Evolutionary conservation across 2,888 invertebrate species (phyloP).

Genomic region (Yponomeuta sedellus): DNA sequence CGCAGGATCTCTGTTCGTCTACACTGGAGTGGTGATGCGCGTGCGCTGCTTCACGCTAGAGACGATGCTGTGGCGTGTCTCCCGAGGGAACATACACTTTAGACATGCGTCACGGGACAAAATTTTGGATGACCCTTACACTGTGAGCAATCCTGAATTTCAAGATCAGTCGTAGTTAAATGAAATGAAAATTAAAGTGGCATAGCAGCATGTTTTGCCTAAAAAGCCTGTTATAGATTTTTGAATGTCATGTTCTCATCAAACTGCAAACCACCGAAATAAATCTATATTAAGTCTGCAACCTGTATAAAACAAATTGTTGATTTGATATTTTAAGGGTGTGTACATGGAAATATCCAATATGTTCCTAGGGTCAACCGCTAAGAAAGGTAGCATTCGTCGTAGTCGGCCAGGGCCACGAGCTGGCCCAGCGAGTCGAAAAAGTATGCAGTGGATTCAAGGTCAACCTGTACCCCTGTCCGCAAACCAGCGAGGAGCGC

Average conservation of each 20-base stretch:
- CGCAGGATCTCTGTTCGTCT: conserved; percentile 42
- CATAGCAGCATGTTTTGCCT: too few species aligned
- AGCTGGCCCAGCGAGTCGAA: conserved; percentile 84
- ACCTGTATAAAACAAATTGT: too few species aligned
- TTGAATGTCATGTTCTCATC: too few species aligned
- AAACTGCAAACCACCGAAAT: too few species aligned
- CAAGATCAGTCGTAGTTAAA: neutral
- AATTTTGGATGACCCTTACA: conserved; percentile 85
- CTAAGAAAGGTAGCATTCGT: conserved; percentile 91
- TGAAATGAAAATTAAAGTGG: too few species aligned
- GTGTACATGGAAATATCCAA: neutral
- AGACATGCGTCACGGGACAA: conserved; percentile 86
- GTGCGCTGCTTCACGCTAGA: conserved; percentile 44
- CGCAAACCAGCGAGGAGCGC: conserved; percentile 84
- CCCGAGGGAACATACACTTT: conserved; percentile 87
- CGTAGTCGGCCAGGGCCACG: conserved; percentile 90
- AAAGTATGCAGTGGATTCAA: conserved; percentile 94
- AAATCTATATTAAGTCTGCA: too few species aligned
- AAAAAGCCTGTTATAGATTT: too few species aligned
- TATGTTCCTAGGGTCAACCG: conserved; percentile 81
- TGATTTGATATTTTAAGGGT: too few species aligned
- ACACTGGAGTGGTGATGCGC: conserved; percentile 51
- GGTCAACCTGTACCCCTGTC: conserved; percentile 91
- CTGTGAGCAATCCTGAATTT: conserved; percentile 70
- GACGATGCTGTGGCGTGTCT: conserved; percentile 60